These are phyloP conservation scores for Scomber japonicus DNA, from an alignment of 2,113 vertebrate genomes.

Conservation along the genomic window DNA sequence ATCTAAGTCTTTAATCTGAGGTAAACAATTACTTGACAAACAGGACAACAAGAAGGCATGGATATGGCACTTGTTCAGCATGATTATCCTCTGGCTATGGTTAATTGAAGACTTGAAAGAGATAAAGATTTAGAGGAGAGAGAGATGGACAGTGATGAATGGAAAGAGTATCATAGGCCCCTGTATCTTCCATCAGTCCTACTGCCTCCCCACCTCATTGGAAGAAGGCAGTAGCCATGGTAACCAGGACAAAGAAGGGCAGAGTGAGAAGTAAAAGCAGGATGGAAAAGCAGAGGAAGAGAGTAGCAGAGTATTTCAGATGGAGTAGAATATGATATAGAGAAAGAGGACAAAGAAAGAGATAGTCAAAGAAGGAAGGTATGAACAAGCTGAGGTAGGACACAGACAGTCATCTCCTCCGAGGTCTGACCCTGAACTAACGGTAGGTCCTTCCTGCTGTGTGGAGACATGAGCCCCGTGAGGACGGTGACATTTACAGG, in stretches of 20 bases:
- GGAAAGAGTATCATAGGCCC: slow-evolving; percentile 41
- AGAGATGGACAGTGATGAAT: slow-evolving; percentile 51
- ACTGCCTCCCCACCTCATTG: slow-evolving; percentile 36
- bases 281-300: background rate
- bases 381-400: slow-evolving; percentile 31
- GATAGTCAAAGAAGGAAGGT: slow-evolving; percentile 15
- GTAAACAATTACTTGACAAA: slow-evolving; percentile 40
- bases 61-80: slow-evolving; percentile 14
- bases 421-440: slow-evolving; percentile 65
- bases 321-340: slow-evolving; percentile 13
- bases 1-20: slow-evolving; percentile 20
- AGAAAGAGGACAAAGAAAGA: slow-evolving; percentile 43
- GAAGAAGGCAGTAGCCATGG: slow-evolving; percentile 69
- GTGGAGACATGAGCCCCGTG: slow-evolving; percentile 57
- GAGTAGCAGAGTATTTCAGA: background rate
- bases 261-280: slow-evolving; percentile 50
- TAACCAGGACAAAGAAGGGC: slow-evolving; percentile 66
- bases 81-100: slow-evolving; percentile 31
- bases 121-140: slow-evolving; percentile 54
- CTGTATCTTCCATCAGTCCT: slow-evolving; percentile 59
- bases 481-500: slow-evolving; percentile 74
- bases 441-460: slow-evolving; percentile 62
- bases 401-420: slow-evolving; percentile 61
- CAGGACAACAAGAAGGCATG: background rate
- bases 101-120: slow-evolving; percentile 62